Evolutionary conservation across 2,888 invertebrate genomes (phyloP), one percentile per base, ranked within the genome.

Genomic region (Platerodrilus igneus): DNA sequence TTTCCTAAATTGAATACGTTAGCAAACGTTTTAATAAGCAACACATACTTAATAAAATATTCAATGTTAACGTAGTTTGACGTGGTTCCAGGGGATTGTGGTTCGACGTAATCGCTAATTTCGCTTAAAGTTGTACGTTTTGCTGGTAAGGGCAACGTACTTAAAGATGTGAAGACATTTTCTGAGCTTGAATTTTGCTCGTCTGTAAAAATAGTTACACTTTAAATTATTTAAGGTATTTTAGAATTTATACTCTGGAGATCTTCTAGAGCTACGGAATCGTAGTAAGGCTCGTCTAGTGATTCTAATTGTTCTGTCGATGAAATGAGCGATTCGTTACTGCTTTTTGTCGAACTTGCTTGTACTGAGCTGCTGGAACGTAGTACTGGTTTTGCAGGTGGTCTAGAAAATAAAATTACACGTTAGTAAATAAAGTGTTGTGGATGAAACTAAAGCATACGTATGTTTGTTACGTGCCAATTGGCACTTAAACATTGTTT

Each of bases 51-150:
- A 67, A 91, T 80, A 58, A 91, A 91, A 67, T 89, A 91, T 69
- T 91, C 90, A 71, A 91, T 90, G 69, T 91, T 91, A 67, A 90
- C 90, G 70, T 91, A 91, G 71, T 91, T 90, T 48, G 88, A 86
- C 51, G 83, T 82, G 56, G 77, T 77, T 57, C 85, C 82, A 35
- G 86, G 86, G 19, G 86, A 86, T 67, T 86, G 86, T 14, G 85
- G 85, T 49, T 81, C 82, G 66, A 68, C 34, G 65, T 62, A 19
- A 15, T 45, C 45, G 11, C 40, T 26, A 14, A 38, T 33, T 27
- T 38, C 39, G 20, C 32, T 40, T 37, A 40, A 33, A 53, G 70
- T 68, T 42, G 58, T 63, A 46, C 67, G 65, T 46, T 73, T 67
- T 29, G 70, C 48, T 69, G 77, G 65, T 42, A 75, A 57, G n/a